phyloP scores from a whole-genome alignment of 2,888 invertebrate species.

The Cryptocheilus praepositus region DNA sequence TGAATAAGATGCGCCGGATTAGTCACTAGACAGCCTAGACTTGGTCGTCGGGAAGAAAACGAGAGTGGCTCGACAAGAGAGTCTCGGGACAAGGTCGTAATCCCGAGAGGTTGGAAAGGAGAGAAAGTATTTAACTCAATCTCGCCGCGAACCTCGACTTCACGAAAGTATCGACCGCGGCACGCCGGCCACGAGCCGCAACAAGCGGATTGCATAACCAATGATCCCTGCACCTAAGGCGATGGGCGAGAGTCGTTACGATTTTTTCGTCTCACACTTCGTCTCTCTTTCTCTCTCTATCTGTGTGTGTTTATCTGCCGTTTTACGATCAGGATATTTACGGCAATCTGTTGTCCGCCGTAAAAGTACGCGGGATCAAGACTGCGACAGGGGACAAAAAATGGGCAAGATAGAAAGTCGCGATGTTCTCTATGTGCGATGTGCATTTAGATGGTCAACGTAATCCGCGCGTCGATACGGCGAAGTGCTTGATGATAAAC shows the following conservation, averaged over 20 bases:
- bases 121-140: conserved; percentile 65
- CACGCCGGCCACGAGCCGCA: neutral
- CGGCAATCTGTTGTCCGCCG: conserved; percentile 34
- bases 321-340: conserved; percentile 35
- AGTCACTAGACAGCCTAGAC: conserved; percentile 34
- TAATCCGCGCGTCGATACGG: neutral
- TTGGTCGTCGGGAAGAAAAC: conserved; percentile 60
- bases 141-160: conserved; percentile 33
- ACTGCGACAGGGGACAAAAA: conserved; percentile 14
- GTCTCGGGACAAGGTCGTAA: conserved; percentile 63
- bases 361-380: neutral
- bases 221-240: conserved; percentile 28
- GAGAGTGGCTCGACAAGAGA: conserved; percentile 63
- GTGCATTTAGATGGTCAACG: conserved; percentile 11
- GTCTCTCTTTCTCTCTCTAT: conserved; percentile 12
- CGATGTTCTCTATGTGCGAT: conserved; percentile 24
- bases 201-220: conserved; percentile 41
- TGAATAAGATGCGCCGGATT: conserved; percentile 30
- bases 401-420: conserved; percentile 39
- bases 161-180: conserved; percentile 46
- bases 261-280: conserved; percentile 34
- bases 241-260: conserved; percentile 38
- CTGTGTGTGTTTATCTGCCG: neutral
- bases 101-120: conserved; percentile 54
- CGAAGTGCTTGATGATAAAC: conserved; percentile 28